phyloP scores from a whole-genome alignment of 2,113 vertebrate species.

The Hirundichthys speculiger region DNA sequence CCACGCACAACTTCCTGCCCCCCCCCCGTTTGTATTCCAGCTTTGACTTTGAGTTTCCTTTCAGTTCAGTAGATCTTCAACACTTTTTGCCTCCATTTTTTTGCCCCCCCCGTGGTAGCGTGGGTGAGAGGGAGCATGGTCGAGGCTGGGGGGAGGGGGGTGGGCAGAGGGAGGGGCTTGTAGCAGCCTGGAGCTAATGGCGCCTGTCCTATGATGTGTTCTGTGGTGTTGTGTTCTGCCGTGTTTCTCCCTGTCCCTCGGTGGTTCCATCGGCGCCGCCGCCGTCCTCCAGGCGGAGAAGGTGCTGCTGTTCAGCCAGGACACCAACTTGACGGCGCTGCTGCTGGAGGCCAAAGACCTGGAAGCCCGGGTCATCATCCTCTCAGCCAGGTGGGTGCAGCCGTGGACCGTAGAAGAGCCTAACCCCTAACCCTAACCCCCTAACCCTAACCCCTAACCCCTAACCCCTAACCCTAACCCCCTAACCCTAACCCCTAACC shows the following conservation, averaged over 20 bases:
- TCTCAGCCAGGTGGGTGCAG: slow-evolving; percentile 89
- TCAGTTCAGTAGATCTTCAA: slow-evolving; percentile 72
- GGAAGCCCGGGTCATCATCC: slow-evolving; percentile 96
- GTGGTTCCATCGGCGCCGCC: background rate
- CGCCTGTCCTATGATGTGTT: slow-evolving; percentile 68
- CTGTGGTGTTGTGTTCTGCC: slow-evolving; percentile 61
- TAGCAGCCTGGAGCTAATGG: slow-evolving; percentile 47
- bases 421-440: too few relatives aligned
- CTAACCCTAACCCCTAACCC: too few relatives aligned
- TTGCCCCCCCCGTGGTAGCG: slow-evolving; percentile 37
- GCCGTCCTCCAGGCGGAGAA: slow-evolving; percentile 92
- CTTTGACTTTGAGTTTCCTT: slow-evolving; percentile 72
- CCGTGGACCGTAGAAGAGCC: too few relatives aligned
- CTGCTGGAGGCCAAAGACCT: slow-evolving; percentile 95
- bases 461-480: too few relatives aligned
- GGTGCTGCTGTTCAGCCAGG: slow-evolving; percentile 95
- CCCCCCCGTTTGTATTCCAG: slow-evolving; percentile 51
- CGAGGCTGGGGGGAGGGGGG: slow-evolving; percentile 56
- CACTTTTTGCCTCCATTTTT: slow-evolving; percentile 67
- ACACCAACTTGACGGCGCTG: slow-evolving; percentile 94
- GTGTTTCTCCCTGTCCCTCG: slow-evolving; percentile 45
- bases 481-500: too few relatives aligned
- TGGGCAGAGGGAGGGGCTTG: background rate
- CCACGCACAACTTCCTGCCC: slow-evolving; percentile 74
- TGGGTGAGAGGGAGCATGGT: slow-evolving; percentile 85